A percentile compares a stretch with the other conserved stretches of the same genome.
These are phyloP conservation scores for Drosophila aff. DNA, from an alignment of 1,140 invertebrate genomes.

Conservation along the genomic window DNA sequence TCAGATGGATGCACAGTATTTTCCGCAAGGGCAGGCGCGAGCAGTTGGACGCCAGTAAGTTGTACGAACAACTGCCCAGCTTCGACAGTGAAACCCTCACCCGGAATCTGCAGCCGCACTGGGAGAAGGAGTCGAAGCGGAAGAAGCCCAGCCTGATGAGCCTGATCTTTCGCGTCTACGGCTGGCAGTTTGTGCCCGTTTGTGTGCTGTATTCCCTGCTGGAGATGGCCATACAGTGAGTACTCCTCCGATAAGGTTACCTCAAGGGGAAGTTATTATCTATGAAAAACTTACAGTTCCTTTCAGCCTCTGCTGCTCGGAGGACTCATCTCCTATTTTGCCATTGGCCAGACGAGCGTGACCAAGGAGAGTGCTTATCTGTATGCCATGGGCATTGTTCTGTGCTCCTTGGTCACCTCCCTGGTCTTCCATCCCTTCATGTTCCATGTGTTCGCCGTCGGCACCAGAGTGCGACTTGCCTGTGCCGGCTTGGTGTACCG, in stretches of 20 bases:
- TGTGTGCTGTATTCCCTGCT: constrained; percentile 61
- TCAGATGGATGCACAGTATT: constrained; percentile 82
- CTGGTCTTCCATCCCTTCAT: constrained; percentile 90
- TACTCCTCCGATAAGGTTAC: background rate
- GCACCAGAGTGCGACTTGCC: constrained; percentile 87
- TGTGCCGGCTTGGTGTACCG: constrained; percentile 80
- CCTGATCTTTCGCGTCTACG: constrained; percentile 87
- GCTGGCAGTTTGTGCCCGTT: constrained; percentile 79
- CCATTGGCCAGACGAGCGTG: constrained; percentile 67
- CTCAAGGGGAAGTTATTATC: background rate
- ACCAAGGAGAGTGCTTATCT: constrained; percentile 86
- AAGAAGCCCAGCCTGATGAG: constrained; percentile 85
- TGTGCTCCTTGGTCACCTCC: constrained; percentile 86
- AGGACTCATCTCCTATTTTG: constrained; percentile 88
- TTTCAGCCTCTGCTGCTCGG: constrained; percentile 88
- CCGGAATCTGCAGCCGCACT: constrained; percentile 86
- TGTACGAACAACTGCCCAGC: constrained; percentile 84
- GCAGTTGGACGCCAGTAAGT: constrained; percentile 83
- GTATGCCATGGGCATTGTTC: constrained; percentile 87
- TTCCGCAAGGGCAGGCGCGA: constrained; percentile 81
- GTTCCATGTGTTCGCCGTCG: constrained; percentile 87
- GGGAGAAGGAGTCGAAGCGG: constrained; percentile 86
- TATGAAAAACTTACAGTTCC: constrained; percentile 75
- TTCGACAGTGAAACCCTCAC: constrained; percentile 85
- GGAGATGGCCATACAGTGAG: constrained; percentile 73